These are phyloP conservation scores for Myanophis thanlyinensis DNA, from an alignment of 2,113 vertebrate species.

Conservation along the genomic window DNA sequence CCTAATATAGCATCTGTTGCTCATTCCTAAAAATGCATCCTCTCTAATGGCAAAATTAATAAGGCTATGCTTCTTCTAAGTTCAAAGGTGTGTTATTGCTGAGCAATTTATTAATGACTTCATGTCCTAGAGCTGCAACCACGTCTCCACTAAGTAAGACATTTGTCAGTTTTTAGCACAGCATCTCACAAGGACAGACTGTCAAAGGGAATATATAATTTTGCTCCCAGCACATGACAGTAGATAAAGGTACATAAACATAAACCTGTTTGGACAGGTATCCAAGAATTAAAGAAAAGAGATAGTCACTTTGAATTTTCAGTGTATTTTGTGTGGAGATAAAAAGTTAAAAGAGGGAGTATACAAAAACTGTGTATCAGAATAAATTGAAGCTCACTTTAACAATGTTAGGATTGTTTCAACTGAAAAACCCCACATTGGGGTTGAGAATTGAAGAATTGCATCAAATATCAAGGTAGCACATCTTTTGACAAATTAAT, in stretches of 20 bases:
- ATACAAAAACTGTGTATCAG: background rate
- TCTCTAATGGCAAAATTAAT: background rate
- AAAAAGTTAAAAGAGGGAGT: background rate
- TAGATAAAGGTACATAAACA: background rate
- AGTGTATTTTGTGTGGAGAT: background rate
- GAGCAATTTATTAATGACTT: background rate
- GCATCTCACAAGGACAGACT: background rate
- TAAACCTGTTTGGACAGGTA: background rate
- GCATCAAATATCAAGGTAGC: background rate
- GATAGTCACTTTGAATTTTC: background rate
- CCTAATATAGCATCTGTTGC: background rate
- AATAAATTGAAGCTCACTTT: background rate
- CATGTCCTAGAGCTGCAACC: background rate
- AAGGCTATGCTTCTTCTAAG: background rate
- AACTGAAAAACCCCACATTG: background rate
- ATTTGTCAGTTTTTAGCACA: background rate
- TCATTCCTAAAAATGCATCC: background rate
- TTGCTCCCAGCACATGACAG: background rate
- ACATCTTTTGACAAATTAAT: conserved; percentile 7
- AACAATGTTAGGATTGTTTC: background rate
- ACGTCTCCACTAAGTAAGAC: background rate
- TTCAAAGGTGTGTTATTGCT: background rate
- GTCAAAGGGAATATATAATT: background rate
- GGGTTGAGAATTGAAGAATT: background rate
- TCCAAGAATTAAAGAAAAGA: background rate